These are phyloP conservation scores for Thymallus thymallus DNA, from an alignment of 2,113 vertebrate species.

Conservation along the genomic window DNA sequence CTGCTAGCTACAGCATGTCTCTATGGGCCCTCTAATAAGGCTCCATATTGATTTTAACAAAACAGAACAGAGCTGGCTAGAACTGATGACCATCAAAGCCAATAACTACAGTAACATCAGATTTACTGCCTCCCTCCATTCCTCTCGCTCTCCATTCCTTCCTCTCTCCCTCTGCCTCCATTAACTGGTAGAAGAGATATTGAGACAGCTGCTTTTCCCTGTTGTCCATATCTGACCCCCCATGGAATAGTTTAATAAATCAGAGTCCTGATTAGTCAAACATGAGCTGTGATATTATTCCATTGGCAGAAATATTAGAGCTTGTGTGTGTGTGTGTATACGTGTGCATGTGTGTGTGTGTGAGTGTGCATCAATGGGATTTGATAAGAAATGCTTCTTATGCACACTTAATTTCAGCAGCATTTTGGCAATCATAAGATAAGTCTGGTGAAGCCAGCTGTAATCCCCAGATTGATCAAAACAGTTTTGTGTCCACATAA, in stretches of 20 bases:
- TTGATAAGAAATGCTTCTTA: constrained; percentile 23
- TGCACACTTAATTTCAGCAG: constrained; percentile 13
- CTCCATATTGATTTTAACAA: constrained; percentile 17
- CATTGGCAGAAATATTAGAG: constrained; percentile 16
- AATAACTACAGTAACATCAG: neutral
- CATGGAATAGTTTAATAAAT: constrained; percentile 29
- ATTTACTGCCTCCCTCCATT: neutral
- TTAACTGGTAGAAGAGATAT: constrained; percentile 34
- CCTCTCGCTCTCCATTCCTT: constrained; percentile 6
- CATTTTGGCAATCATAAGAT: constrained; percentile 22
- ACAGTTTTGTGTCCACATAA: constrained; percentile 18
- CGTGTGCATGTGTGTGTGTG: too few relatives aligned
- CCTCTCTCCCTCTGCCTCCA: constrained; percentile 9
- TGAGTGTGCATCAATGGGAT: neutral
- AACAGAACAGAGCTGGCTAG: constrained; percentile 22
- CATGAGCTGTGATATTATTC: constrained; percentile 21
- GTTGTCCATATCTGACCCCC: constrained; percentile 23
- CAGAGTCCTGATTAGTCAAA: constrained; percentile 19
- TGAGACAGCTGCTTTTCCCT: constrained; percentile 32
- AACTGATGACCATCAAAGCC: constrained; percentile 22
- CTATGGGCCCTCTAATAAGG: constrained; percentile 20
- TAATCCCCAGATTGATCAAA: constrained; percentile 34
- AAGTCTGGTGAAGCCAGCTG: constrained; percentile 11
- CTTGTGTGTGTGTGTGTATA: too few relatives aligned
- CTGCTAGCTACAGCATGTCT: constrained; percentile 28